These are phyloP conservation scores for Stictocephala bisonia DNA, from an alignment of 2,888 invertebrate genomes.

Conservation along the genomic window DNA sequence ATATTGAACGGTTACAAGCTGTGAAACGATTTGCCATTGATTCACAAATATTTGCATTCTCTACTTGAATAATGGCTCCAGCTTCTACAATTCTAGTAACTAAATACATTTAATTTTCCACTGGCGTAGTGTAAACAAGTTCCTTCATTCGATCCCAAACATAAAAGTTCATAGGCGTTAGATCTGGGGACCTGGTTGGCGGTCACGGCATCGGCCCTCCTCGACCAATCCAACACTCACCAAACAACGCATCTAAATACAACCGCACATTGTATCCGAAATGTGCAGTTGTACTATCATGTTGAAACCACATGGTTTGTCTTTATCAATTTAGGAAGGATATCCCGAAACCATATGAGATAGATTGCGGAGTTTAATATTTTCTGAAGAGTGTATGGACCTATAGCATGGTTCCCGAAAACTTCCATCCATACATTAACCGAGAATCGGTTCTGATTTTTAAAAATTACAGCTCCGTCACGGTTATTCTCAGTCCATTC, in stretches of 20 bases:
- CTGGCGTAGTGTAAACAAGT: no score
- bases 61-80: not conserved
- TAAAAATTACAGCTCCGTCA: no score
- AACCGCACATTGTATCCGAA: not conserved
- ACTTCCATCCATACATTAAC: not conserved
- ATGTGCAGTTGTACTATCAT: not conserved
- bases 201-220: not conserved
- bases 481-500: not conserved
- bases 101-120: no score
- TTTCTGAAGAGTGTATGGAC: not conserved
- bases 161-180: not conserved
- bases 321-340: not conserved
- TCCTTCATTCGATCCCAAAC: no score
- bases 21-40: not conserved
- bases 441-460: not conserved
- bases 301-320: not conserved
- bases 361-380: no score
- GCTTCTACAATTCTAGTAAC: not conserved
- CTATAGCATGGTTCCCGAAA: not conserved
- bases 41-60: not conserved
- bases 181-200: not conserved
- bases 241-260: not conserved
- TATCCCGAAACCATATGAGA: not conserved
- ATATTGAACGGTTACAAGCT: no score
- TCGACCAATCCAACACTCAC: constrained; percentile 2